These are phyloP conservation scores for Pomatostomus ruficeps DNA, from an alignment of 2,113 vertebrate genomes.

Conservation along the genomic window DNA sequence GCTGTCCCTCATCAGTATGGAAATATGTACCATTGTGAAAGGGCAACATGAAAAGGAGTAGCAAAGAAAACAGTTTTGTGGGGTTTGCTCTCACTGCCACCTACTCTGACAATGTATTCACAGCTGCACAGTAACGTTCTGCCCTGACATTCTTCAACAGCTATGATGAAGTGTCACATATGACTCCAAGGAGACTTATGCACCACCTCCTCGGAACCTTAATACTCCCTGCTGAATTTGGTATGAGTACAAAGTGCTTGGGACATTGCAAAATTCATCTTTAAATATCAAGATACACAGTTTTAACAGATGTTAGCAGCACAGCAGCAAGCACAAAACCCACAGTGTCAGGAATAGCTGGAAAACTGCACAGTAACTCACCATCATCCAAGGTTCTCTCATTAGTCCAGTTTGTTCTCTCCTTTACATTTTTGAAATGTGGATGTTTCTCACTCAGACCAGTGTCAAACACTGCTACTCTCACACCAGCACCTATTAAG, in stretches of 20 bases:
- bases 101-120: not conserved
- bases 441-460: slow-evolving; percentile 97
- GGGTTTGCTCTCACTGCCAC: not conserved
- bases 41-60: not conserved
- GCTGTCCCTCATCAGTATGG: not conserved
- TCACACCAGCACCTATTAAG: slow-evolving; percentile 85
- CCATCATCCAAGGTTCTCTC: slow-evolving; percentile 97
- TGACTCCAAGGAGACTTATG: not conserved
- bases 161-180: not conserved
- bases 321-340: not conserved
- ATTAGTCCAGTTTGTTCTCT: slow-evolving; percentile 98
- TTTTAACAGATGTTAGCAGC: not conserved
- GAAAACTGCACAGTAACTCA: slow-evolving; percentile 48
- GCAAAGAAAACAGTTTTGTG: not conserved
- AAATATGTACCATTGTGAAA: not conserved
- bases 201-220: not conserved
- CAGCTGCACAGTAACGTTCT: not conserved
- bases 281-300: not conserved
- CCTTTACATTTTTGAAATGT: slow-evolving; percentile 98
- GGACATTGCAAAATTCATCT: not conserved
- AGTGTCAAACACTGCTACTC: slow-evolving; percentile 97
- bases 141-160: not conserved
- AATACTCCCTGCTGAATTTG: not conserved
- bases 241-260: not conserved
- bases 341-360: accelerated